Evolutionary conservation across 2,888 invertebrate species (phyloP).

Genomic region (Pristionchus japonicus): DNA sequence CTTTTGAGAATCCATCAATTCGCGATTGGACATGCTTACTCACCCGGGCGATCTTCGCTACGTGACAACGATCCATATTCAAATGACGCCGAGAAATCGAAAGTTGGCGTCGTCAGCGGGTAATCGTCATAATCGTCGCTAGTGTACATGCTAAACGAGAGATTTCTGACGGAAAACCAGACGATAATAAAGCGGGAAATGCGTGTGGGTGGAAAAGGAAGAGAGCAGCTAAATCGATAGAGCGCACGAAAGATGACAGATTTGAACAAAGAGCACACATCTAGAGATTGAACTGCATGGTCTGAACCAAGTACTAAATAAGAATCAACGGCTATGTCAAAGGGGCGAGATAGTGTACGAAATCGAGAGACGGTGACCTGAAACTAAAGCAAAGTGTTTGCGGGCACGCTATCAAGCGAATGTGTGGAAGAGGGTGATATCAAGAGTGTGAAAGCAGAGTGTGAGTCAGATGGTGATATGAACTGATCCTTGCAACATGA

Average conservation of each 20-base stretch:
- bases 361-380: too few relatives aligned
- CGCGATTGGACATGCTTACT: neutral
- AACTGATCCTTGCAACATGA: too few relatives aligned
- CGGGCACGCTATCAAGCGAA: neutral
- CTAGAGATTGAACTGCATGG: too few relatives aligned
- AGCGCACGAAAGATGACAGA: neutral
- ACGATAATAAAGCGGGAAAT: neutral
- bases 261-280: too few relatives aligned
- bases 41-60: neutral
- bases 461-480: neutral
- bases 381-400: too few relatives aligned
- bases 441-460: neutral
- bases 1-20: neutral
- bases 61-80: neutral
- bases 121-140: neutral
- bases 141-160: neutral
- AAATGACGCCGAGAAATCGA: neutral
- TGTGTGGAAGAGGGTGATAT: neutral
- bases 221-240: neutral
- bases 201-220: neutral
- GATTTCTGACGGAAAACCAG: neutral
- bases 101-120: neutral
- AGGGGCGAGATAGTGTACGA: too few relatives aligned
- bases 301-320: too few relatives aligned
- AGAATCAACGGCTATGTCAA: too few relatives aligned